Conservation (phyloP, 2,888 invertebrate genomes). For the Eudemis profundana region DNA sequence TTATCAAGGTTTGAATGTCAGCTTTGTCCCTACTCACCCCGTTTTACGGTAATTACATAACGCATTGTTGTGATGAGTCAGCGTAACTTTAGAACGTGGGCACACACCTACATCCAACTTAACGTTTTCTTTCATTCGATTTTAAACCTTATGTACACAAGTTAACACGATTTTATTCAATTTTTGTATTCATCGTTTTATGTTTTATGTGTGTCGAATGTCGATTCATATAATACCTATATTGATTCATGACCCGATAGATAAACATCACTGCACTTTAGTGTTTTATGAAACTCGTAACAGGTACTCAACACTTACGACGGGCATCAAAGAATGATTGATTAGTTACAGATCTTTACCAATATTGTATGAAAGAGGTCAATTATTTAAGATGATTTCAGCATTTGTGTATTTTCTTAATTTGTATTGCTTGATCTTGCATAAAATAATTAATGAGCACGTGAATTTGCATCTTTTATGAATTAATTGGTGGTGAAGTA, state of each 20-base stretch:
- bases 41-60: slow-evolving; percentile 47
- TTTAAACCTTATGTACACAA: background rate
- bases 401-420: background rate
- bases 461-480: background rate
- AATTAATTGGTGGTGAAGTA: background rate
- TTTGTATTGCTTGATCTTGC: background rate
- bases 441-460: background rate
- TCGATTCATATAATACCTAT: slow-evolving; percentile 1
- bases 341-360: slow-evolving; percentile 26
- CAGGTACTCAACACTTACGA: background rate
- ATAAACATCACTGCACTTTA: slow-evolving; percentile 29
- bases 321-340: slow-evolving; percentile 15
- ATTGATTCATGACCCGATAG: slow-evolving; percentile 28
- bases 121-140: background rate
- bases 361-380: slow-evolving; percentile 16
- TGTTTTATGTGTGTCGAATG: background rate
- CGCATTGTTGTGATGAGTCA: slow-evolving; percentile 49
- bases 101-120: background rate
- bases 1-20: too few species aligned
- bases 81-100: slow-evolving; percentile 23
- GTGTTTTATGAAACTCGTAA: slow-evolving; percentile 26
- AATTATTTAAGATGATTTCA: background rate
- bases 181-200: background rate
- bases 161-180: background rate
- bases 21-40: too few species aligned